phyloP scores from a whole-genome alignment of 2,888 invertebrate genomes.

The Drosophila anomelani region DNA sequence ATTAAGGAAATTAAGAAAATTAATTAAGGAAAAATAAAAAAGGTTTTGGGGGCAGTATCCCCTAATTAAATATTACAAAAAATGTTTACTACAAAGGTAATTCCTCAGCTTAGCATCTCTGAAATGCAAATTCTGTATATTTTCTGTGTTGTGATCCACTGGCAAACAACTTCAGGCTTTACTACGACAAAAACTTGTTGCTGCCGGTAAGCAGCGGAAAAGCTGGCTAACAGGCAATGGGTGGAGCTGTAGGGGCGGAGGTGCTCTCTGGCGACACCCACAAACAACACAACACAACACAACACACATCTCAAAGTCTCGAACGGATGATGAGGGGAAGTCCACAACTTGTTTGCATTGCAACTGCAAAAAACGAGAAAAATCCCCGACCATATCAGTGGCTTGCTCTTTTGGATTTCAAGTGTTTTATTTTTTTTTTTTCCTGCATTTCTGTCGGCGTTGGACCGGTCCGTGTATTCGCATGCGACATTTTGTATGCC shows the following conservation, averaged over 20 bases:
- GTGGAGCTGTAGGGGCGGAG: slow-evolving; percentile 12
- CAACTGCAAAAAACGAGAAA: slow-evolving; percentile 8
- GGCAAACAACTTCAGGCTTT: slow-evolving; percentile 11
- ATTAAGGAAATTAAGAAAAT: too few relatives aligned
- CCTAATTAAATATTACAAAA: too few relatives aligned
- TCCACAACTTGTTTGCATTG: slow-evolving; percentile 68
- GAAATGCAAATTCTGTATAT: background rate
- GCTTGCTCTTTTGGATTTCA: slow-evolving; percentile 39
- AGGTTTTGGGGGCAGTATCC: too few relatives aligned
- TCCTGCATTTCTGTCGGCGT: slow-evolving; percentile 20
- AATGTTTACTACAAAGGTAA: too few relatives aligned
- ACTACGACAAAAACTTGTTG: slow-evolving; percentile 60
- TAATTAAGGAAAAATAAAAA: too few relatives aligned
- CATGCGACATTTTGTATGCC: slow-evolving; percentile 76
- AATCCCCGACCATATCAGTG: slow-evolving; percentile 57
- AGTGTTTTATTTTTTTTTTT: slow-evolving; percentile 26
- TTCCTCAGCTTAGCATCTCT: background rate
- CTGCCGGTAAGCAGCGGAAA: slow-evolving; percentile 66
- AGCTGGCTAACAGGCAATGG: slow-evolving; percentile 49
- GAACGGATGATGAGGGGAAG: slow-evolving; percentile 1
- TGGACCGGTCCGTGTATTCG: slow-evolving; percentile 46
- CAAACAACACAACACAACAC: slow-evolving; percentile 6
- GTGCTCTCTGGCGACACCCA: slow-evolving; percentile 15
- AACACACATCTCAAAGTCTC: slow-evolving; percentile 9
- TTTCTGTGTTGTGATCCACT: slow-evolving; percentile 23